Evolutionary conservation across 1,140 invertebrate species (phyloP).

Genomic region (Druon quercuslanigerum): DNA sequence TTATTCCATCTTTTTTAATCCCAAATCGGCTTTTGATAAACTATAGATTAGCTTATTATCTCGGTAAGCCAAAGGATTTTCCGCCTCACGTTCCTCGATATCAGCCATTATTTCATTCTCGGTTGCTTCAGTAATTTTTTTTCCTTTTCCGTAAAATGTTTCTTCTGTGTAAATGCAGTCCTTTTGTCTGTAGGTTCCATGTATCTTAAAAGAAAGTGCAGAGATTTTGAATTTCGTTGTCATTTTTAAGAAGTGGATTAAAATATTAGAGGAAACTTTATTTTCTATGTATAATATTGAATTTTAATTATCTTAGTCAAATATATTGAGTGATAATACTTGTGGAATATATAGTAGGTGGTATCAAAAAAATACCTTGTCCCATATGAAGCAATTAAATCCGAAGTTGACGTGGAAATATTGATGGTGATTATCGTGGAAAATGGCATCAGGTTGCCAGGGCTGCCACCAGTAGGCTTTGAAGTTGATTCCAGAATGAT

Average conservation of each 20-base stretch:
- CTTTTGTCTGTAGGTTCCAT: constrained; percentile 81
- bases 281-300: no score
- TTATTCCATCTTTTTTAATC: constrained; percentile 7
- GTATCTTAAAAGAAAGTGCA: constrained; percentile 71
- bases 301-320: no score
- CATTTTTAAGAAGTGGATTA: not conserved
- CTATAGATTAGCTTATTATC: constrained; percentile 61
- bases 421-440: constrained; percentile 87
- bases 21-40: constrained; percentile 54
- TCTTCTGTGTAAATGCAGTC: constrained; percentile 82
- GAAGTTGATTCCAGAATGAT: constrained; percentile 86
- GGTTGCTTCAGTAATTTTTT: constrained; percentile 71
- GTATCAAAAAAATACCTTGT: constrained; percentile 75
- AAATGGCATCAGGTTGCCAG: constrained; percentile 85
- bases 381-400: constrained; percentile 83
- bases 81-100: constrained; percentile 72
- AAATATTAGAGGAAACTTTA: not conserved
- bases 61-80: constrained; percentile 67
- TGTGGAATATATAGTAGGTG: not conserved
- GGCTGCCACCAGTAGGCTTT: constrained; percentile 86
- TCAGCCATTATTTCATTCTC: constrained; percentile 72
- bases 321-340: not conserved
- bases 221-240: not conserved
- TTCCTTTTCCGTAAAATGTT: constrained; percentile 79
- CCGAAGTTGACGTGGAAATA: constrained; percentile 87